These are phyloP conservation scores for Dryobotodes eremita DNA, from an alignment of 2,888 invertebrate species.

Conservation along the genomic window DNA sequence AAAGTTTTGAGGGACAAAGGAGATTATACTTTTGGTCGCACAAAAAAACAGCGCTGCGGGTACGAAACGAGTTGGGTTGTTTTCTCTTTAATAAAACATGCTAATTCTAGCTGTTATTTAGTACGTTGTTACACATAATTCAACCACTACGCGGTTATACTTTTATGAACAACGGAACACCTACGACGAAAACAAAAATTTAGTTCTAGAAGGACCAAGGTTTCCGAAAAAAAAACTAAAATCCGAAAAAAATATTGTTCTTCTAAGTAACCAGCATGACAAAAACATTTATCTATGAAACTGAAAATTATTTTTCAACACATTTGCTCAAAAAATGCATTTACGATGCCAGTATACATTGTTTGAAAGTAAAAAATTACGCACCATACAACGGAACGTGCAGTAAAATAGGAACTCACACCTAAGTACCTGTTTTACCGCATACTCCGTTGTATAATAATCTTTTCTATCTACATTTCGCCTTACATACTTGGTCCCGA, in stretches of 20 bases:
- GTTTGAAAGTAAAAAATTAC: too few relatives aligned
- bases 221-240: too few relatives aligned
- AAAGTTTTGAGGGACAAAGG: slow-evolving; percentile 33
- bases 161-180: neutral
- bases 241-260: neutral
- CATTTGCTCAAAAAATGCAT: too few relatives aligned
- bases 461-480: too few relatives aligned
- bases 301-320: slow-evolving; percentile 30
- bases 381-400: too few relatives aligned
- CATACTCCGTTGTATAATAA: too few relatives aligned
- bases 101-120: neutral
- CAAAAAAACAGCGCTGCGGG: neutral
- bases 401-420: too few relatives aligned
- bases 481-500: too few relatives aligned
- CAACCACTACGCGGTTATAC: neutral
- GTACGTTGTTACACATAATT: neutral
- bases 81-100: neutral
- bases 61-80: neutral
- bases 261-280: neutral
- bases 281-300: slow-evolving; percentile 30
- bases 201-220: neutral
- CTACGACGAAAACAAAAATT: too few relatives aligned
- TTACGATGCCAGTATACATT: too few relatives aligned
- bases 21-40: slow-evolving; percentile 30
- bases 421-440: too few relatives aligned